Evolutionary conservation across 2,797 vertebrate genomes (phyloP).

Genomic region (Aselliscus stoliczkanus): DNA sequence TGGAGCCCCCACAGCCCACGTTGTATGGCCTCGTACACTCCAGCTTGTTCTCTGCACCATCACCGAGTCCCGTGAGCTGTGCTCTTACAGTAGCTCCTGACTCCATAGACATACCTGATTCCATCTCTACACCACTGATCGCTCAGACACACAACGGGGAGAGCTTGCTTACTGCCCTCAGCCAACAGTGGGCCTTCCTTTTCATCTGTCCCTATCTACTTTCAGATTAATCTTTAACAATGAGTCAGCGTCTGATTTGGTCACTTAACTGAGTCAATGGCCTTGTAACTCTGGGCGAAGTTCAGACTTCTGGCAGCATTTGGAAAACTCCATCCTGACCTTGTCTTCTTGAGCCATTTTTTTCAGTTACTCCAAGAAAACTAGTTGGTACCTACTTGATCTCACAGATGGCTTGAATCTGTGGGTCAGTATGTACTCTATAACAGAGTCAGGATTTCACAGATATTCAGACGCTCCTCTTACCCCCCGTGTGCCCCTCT

Average conservation of each 20-base stretch:
- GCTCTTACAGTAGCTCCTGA: not conserved
- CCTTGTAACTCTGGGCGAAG: not conserved
- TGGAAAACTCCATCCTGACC: not conserved
- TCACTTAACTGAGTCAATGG: not conserved
- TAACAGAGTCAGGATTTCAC: not conserved
- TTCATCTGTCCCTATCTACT: not conserved
- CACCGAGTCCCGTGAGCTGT: not conserved
- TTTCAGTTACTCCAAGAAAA: not conserved
- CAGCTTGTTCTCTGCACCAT: not conserved
- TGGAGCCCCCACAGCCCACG: not conserved
- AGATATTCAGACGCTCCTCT: not conserved
- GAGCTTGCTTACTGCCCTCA: not conserved
- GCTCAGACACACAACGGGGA: not conserved
- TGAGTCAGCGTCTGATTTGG: not conserved
- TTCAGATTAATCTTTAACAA: not conserved
- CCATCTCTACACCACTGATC: too few species aligned
- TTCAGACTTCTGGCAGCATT: not conserved
- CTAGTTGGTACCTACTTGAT: not conserved
- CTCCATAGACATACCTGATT: not conserved
- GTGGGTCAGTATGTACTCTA: not conserved
- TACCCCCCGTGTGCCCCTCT: fast-evolving
- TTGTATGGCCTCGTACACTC: not conserved
- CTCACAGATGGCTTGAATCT: not conserved
- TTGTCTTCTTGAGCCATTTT: not conserved
- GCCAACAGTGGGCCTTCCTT: not conserved